These are phyloP conservation scores for Notocelia uddmanniana DNA, from an alignment of 2,888 invertebrate genomes.

Conservation along the genomic window DNA sequence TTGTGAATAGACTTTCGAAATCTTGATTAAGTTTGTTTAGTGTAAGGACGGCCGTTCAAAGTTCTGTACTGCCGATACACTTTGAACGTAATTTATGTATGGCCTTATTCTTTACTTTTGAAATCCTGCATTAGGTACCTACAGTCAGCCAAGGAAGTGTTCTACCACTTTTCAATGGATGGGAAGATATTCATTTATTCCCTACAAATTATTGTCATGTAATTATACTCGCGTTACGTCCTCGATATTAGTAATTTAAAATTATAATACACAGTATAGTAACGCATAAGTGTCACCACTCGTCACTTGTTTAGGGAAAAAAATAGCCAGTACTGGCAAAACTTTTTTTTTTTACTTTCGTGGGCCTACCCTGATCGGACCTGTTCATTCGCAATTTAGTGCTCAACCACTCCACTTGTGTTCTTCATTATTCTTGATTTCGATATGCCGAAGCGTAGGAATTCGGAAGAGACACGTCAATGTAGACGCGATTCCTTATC, in stretches of 20 bases:
- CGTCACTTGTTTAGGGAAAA: conserved; percentile 8
- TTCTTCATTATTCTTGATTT: background rate
- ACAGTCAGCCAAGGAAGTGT: no score
- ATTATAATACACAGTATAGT: background rate
- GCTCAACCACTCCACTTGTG: conserved; percentile 8
- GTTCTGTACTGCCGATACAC: background rate
- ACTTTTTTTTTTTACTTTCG: background rate
- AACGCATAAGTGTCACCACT: conserved; percentile 1
- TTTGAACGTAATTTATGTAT: conserved; percentile 1
- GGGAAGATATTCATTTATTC: no score
- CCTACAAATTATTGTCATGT: no score
- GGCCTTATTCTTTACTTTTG: background rate
- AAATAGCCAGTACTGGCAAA: background rate
- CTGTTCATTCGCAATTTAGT: background rate
- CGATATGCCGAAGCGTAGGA: conserved; percentile 1
- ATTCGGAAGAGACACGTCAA: background rate
- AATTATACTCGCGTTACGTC: no score
- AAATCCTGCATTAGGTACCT: background rate
- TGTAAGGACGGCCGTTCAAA: background rate
- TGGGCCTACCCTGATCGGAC: background rate
- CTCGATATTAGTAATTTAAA: background rate
- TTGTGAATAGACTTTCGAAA: conserved; percentile 45
- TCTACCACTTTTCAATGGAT: no score
- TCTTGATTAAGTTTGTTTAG: conserved; percentile 41
- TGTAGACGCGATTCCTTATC: no score